Percentiles rank a stretch among this genome's conserved stretches.
Evolutionary conservation across 1,140 invertebrate genomes (phyloP).

Genomic region (Halictus rubicundus): DNA sequence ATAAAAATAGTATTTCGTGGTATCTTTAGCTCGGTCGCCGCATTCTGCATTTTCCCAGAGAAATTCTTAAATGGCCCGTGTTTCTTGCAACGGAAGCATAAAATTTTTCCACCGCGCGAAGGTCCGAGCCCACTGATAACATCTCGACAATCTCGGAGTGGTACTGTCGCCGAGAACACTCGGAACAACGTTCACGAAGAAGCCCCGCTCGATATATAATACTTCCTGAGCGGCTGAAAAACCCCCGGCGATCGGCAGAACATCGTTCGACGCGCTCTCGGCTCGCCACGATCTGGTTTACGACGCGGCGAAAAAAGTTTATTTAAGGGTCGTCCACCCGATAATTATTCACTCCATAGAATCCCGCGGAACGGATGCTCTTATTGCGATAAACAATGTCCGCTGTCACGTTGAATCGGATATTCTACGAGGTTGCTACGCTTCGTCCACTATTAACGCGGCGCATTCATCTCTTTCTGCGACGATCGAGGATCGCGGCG

Average conservation of each 20-base stretch:
- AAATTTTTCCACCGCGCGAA: too few species aligned
- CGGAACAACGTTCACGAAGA: neutral
- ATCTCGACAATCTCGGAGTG: too few species aligned
- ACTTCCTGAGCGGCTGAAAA: neutral
- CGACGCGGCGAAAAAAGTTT: neutral
- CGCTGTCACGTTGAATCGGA: constrained; percentile 55
- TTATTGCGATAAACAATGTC: constrained; percentile 61
- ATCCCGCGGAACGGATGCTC: constrained; percentile 22
- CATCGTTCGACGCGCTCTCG: neutral
- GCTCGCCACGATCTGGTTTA: too few species aligned
- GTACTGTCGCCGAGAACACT: neutral
- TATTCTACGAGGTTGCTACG: constrained; percentile 18
- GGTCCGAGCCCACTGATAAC: too few species aligned
- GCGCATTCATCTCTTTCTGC: constrained; percentile 26
- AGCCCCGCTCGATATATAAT: neutral
- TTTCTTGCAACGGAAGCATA: too few species aligned
- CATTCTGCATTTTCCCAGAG: too few species aligned
- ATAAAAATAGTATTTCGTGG: too few species aligned
- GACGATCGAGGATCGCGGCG: too few species aligned
- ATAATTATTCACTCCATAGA: neutral
- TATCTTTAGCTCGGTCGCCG: too few species aligned
- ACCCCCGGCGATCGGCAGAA: neutral
- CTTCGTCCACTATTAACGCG: constrained; percentile 58
- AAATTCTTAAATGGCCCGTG: too few species aligned
- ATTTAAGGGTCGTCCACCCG: neutral